Percentiles rank a stretch among this genome's conserved stretches.
These are phyloP conservation scores for Lethrus apterus DNA, from an alignment of 1,140 invertebrate genomes.

Conservation along the genomic window DNA sequence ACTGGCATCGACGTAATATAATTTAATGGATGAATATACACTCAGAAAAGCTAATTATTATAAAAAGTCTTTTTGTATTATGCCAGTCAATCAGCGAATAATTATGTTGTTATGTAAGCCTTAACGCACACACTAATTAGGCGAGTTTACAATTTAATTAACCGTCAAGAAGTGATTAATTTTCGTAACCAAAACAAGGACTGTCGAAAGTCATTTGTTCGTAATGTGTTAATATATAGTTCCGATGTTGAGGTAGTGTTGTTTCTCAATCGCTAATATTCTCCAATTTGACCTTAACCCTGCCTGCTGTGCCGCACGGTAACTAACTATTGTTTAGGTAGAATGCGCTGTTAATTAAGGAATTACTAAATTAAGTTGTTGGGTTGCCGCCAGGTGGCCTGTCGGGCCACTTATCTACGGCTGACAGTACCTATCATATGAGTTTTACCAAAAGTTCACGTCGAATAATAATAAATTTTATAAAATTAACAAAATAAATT, in stretches of 20 bases:
- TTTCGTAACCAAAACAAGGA: slow-evolving; percentile 13
- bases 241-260: slow-evolving; percentile 1
- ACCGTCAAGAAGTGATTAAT: slow-evolving; percentile 22
- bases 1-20: too few relatives aligned
- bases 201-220: slow-evolving; percentile 17
- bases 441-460: too few relatives aligned
- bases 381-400: slow-evolving; percentile 18
- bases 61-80: slow-evolving; percentile 1
- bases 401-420: slow-evolving; percentile 21
- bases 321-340: slow-evolving; percentile 20
- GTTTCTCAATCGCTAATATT: slow-evolving; percentile 7
- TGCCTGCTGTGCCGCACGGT: slow-evolving; percentile 13
- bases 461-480: too few relatives aligned
- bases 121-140: slow-evolving; percentile 21
- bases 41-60: too few relatives aligned
- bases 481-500: too few relatives aligned
- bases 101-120: slow-evolving; percentile 15
- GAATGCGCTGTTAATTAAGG: slow-evolving; percentile 21
- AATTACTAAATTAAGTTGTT: slow-evolving; percentile 21
- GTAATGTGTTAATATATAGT: slow-evolving; percentile 3
- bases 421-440: slow-evolving; percentile 21
- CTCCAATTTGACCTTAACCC: slow-evolving; percentile 9
- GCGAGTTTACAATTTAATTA: slow-evolving; percentile 23
- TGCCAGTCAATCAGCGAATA: slow-evolving; percentile 7
- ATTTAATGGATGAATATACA: too few relatives aligned